A percentile compares a stretch with the other conserved stretches of the same genome.
Evolutionary conservation across 1,140 invertebrate genomes (phyloP).

Genomic region (Polyergus mexicanus): DNA sequence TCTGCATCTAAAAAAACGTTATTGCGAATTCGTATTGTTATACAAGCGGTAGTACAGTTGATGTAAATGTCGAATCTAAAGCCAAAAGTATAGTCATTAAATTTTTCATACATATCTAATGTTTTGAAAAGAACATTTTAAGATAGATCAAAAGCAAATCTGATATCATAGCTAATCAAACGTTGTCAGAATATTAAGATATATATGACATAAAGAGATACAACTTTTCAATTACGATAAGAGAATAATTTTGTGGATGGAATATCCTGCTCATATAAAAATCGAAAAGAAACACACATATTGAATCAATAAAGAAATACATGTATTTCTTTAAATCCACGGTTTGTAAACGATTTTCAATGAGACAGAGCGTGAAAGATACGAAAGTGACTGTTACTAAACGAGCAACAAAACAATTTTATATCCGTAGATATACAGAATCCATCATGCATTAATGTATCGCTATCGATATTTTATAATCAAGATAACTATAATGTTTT

Average conservation of each 20-base stretch:
- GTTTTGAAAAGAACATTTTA: constrained; percentile 24
- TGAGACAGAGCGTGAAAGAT: constrained; percentile 20
- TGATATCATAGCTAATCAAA: constrained; percentile 52
- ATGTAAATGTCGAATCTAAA: constrained; percentile 10
- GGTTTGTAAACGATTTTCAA: not conserved
- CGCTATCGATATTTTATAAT: constrained; percentile 66
- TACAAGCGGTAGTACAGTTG: not conserved
- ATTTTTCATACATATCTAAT: constrained; percentile 51
- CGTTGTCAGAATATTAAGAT: constrained; percentile 14
- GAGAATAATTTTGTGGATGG: constrained; percentile 6
- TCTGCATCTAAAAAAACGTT: constrained; percentile 3
- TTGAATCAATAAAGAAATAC: not conserved
- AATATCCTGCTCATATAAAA: constrained; percentile 4
- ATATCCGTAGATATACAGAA: constrained; percentile 62
- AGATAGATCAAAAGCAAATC: constrained; percentile 52
- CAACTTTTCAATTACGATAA: constrained; percentile 20
- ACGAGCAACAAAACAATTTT: constrained; percentile 63
- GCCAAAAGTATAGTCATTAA: constrained; percentile 31
- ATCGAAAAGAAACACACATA: constrained; percentile 46
- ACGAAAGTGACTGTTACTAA: constrained; percentile 37
- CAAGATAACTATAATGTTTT: constrained; percentile 70
- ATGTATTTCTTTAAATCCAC: constrained; percentile 1
- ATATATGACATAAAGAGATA: constrained; percentile 1
- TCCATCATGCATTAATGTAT: constrained; percentile 42
- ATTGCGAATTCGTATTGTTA: not conserved